Conservation (phyloP, 2,888 invertebrate genomes). For the Folsomia manolachei region DNA sequence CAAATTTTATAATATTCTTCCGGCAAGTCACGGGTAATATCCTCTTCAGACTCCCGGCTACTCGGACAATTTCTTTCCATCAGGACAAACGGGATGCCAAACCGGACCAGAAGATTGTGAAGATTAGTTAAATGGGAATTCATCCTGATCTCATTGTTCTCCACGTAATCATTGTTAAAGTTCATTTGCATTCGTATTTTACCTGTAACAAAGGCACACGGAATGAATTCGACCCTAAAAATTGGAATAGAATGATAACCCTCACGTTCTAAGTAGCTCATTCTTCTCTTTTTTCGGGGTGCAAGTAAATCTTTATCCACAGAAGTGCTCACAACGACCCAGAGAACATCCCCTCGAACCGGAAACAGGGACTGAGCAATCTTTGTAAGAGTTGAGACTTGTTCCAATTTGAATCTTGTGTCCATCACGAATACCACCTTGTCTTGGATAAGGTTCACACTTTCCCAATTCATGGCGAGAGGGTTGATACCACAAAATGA, state of each 20-base stretch:
- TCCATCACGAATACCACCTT: conserved; percentile 26
- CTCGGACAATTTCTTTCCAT: conserved; percentile 1
- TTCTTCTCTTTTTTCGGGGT: no score
- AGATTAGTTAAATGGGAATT: not conserved
- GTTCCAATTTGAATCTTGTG: conserved; percentile 17
- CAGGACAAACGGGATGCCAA: conserved; percentile 25
- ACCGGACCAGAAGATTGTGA: conserved; percentile 13
- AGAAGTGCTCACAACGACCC: conserved; percentile 27
- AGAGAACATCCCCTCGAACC: conserved; percentile 21
- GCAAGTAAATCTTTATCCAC: not conserved
- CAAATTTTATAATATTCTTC: not conserved
- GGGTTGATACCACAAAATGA: no score
- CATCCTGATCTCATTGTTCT: not conserved
- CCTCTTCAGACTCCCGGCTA: not conserved
- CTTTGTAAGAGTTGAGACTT: conserved; percentile 18
- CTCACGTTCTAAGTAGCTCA: no score
- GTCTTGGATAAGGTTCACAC: conserved; percentile 5
- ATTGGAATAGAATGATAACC: no score
- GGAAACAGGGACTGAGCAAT: conserved; percentile 31
- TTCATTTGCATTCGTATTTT: not conserved
- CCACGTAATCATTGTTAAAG: not conserved
- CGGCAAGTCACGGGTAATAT: not conserved
- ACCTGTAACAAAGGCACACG: not conserved
- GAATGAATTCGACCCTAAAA: no score
- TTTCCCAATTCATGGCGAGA: no score